Evolutionary conservation across 2,113 vertebrate species (phyloP).

Genomic region (Pithys albifrons): DNA sequence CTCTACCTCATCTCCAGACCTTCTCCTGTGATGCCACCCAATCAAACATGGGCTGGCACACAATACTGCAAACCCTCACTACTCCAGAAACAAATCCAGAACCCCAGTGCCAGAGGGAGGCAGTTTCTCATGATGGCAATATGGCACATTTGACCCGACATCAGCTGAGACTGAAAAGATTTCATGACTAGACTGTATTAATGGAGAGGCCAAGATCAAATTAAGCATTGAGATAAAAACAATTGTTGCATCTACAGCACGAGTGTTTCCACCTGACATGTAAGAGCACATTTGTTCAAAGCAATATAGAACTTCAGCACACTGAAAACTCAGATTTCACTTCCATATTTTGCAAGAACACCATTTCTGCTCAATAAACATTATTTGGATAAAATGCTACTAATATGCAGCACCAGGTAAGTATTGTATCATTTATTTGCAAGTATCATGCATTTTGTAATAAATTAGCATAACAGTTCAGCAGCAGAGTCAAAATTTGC

Average conservation of each 20-base stretch:
- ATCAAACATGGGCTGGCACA: not conserved
- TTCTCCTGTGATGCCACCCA: rapidly evolving
- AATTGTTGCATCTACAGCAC: not conserved
- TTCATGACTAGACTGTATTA: not conserved
- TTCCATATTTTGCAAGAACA: not conserved
- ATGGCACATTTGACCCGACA: not conserved
- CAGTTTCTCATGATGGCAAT: not conserved
- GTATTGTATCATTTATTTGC: slow-evolving; percentile 50
- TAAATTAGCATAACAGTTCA: slow-evolving; percentile 62
- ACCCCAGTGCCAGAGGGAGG: not conserved
- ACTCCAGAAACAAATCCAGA: not conserved
- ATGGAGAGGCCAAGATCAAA: rapidly evolving
- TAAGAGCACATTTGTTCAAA: not conserved
- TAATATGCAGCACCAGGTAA: slow-evolving; percentile 15
- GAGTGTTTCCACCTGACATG: not conserved
- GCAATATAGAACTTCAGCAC: not conserved
- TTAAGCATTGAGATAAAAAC: not conserved
- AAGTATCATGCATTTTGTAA: slow-evolving; percentile 46
- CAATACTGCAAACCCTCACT: not conserved
- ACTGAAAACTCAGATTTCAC: not conserved
- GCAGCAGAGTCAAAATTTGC: slow-evolving; percentile 33
- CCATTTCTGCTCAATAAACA: not conserved
- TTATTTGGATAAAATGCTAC: not conserved
- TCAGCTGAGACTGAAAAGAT: not conserved
- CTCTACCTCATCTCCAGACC: not conserved